phyloP scores from a whole-genome alignment of 2,888 invertebrate species.

The Megastigmus dorsalis region DNA sequence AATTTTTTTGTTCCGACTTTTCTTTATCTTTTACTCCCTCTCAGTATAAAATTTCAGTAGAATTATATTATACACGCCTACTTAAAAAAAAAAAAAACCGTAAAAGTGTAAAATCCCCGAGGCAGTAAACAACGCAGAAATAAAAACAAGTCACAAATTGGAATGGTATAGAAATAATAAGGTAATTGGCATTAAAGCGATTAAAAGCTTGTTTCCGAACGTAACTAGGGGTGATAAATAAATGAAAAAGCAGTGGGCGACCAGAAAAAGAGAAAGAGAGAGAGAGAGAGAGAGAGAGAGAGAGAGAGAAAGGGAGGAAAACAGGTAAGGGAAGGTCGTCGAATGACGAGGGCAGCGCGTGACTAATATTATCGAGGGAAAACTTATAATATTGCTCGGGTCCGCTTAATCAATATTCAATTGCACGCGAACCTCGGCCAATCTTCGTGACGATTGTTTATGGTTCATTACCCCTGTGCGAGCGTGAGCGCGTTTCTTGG shows the following conservation, averaged over 20 bases:
- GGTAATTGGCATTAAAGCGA: neutral
- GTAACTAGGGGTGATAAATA: neutral
- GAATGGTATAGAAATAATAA: too few relatives aligned
- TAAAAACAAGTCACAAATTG: too few relatives aligned
- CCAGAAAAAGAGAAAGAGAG: too few relatives aligned
- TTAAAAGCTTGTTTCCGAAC: neutral
- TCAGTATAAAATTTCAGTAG: too few relatives aligned
- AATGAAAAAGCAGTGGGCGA: neutral
- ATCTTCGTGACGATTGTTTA: constrained; percentile 34
- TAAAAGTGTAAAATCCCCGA: too few relatives aligned
- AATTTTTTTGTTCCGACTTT: too few relatives aligned
- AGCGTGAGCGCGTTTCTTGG: too few relatives aligned
- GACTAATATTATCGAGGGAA: constrained; percentile 29
- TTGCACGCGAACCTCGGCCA: constrained; percentile 21
- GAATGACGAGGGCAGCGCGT: neutral
- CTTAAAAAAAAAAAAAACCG: too few relatives aligned
- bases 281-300: neutral
- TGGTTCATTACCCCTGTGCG: constrained; percentile 27
- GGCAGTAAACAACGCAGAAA: too few relatives aligned
- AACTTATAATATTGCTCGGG: constrained; percentile 13
- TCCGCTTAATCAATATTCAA: constrained; percentile 46
- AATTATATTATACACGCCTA: too few relatives aligned
- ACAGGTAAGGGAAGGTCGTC: neutral
- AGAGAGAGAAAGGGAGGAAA: neutral
- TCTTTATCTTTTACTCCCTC: too few relatives aligned